These are phyloP conservation scores for Heterodera filipjevi DNA, from an alignment of 2,888 invertebrate genomes.

Conservation along the genomic window DNA sequence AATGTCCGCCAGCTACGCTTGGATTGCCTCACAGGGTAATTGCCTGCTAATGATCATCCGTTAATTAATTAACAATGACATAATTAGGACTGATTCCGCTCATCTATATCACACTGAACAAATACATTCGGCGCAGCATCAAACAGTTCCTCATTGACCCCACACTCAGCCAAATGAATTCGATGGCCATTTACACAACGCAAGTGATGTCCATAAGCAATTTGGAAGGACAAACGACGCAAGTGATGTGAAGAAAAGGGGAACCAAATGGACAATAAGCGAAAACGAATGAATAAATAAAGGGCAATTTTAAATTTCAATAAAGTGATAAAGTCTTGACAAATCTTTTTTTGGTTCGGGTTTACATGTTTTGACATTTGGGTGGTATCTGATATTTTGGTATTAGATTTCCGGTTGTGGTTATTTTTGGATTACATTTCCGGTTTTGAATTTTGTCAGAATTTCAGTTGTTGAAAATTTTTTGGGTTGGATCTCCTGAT, in stretches of 20 bases:
- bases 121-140: conserved; percentile 24
- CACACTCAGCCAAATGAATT: conserved; percentile 26
- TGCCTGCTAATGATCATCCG: neutral
- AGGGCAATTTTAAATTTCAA: too few species aligned
- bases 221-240: neutral
- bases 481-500: too few species aligned
- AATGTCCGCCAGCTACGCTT: conserved; percentile 26
- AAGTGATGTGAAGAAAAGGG: neutral
- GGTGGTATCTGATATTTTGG: too few species aligned
- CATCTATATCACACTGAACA: conserved; percentile 23
- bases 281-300: too few species aligned
- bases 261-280: neutral
- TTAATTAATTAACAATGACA: neutral
- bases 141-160: conserved; percentile 29
- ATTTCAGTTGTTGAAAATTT: too few species aligned
- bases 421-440: too few species aligned
- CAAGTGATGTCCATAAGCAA: neutral
- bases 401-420: too few species aligned
- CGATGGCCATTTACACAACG: conserved; percentile 13
- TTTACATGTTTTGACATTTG: too few species aligned
- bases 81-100: conserved; percentile 17
- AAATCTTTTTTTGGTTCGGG: too few species aligned
- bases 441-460: too few species aligned
- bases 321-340: too few species aligned
- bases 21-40: conserved; percentile 22